phyloP scores from a whole-genome alignment of 2,113 vertebrate species.

The Scomber colias region DNA sequence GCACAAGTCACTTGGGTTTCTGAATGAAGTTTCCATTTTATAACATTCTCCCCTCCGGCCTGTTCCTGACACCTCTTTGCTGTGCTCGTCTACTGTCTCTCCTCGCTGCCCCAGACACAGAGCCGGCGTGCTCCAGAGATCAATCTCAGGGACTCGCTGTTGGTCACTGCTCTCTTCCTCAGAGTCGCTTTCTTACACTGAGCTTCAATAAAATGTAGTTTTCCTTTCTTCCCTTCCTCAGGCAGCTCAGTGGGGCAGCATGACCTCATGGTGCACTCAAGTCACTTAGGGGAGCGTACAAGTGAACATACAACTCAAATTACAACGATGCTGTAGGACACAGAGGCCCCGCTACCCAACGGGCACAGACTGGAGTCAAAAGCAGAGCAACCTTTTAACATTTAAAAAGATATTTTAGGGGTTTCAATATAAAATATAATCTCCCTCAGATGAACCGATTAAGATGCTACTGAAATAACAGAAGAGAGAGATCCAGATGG shows the following conservation, averaged over 20 bases:
- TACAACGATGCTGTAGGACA: slow-evolving; percentile 25
- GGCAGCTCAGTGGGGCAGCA: slow-evolving; percentile 27
- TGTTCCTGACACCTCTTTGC: neutral
- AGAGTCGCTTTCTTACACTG: slow-evolving; percentile 17
- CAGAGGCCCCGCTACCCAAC: slow-evolving; percentile 8
- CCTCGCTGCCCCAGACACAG: neutral
- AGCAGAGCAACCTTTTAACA: slow-evolving; percentile 23
- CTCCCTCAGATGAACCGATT: slow-evolving; percentile 21
- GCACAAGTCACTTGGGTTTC: no score
- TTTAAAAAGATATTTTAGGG: no score
- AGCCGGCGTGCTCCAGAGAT: slow-evolving; percentile 29
- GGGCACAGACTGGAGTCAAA: slow-evolving; percentile 44
- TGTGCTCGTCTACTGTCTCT: neutral
- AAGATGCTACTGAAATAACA: slow-evolving; percentile 11
- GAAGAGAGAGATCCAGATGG: slow-evolving; percentile 49
- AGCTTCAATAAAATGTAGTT: slow-evolving; percentile 25
- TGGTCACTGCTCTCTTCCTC: slow-evolving; percentile 29
- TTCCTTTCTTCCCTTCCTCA: slow-evolving; percentile 26
- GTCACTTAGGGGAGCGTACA: slow-evolving; percentile 40
- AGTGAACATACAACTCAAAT: slow-evolving; percentile 57
- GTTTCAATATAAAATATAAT: slow-evolving; percentile 1
- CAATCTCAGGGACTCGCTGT: slow-evolving; percentile 21
- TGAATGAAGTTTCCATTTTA: neutral
- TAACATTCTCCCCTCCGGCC: neutral
- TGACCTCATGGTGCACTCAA: slow-evolving; percentile 45